Conservation (phyloP, 2,113 vertebrate genomes). For the Tiliqua scincoides region DNA sequence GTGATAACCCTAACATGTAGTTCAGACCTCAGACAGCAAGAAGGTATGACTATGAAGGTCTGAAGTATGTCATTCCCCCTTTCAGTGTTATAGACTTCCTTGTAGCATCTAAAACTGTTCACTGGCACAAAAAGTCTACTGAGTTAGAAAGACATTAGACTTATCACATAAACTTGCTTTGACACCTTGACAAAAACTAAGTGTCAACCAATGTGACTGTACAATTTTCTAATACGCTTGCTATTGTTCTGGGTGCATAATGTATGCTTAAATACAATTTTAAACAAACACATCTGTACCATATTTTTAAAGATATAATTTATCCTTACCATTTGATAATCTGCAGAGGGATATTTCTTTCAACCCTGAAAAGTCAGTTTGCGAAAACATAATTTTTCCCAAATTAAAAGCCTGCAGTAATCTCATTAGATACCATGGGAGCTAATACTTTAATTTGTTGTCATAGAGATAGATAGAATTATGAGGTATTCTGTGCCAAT, state of each 20-base stretch:
- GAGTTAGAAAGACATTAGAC: not conserved
- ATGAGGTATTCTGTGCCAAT: not conserved
- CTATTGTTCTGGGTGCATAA: not conserved
- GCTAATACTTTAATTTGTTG: not conserved
- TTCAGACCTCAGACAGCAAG: not conserved
- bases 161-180: not conserved
- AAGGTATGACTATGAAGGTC: too few relatives aligned
- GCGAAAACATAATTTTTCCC: not conserved
- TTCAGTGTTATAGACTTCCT: not conserved
- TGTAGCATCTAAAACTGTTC: not conserved
- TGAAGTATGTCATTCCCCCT: not conserved
- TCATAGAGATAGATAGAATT: slow-evolving; percentile 16
- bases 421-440: not conserved
- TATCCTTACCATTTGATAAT: not conserved
- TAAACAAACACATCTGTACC: too few relatives aligned
- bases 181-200: not conserved
- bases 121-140: not conserved
- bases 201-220: not conserved
- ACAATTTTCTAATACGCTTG: not conserved
- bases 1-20: not conserved
- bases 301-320: not conserved
- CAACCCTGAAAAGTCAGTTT: not conserved
- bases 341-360: not conserved
- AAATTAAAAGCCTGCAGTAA: not conserved
- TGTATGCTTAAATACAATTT: not conserved